These are phyloP conservation scores for Lasioglossum calceatum DNA, from an alignment of 2,888 invertebrate species.

Conservation along the genomic window DNA sequence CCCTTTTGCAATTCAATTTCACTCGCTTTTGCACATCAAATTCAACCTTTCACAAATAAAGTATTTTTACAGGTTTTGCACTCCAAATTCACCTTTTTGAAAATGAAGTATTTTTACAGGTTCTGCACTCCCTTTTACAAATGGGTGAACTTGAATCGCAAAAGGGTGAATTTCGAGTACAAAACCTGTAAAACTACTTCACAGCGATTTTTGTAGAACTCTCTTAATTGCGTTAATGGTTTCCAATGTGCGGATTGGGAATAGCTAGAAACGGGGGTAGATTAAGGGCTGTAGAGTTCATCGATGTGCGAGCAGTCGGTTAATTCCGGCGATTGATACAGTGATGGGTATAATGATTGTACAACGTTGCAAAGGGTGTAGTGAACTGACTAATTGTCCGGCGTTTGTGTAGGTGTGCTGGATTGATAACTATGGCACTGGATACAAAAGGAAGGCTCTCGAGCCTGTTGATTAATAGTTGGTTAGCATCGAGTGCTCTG, in stretches of 20 bases:
- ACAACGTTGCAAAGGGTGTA: neutral
- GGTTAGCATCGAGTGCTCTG: conserved; percentile 1
- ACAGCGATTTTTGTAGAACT: neutral
- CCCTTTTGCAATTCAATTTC: no score
- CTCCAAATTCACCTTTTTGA: neutral
- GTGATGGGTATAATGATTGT: neutral
- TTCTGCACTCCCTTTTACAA: neutral
- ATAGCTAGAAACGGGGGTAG: neutral
- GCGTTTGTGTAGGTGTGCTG: neutral
- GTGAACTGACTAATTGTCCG: neutral
- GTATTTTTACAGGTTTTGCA: neutral
- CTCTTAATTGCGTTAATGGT: neutral
- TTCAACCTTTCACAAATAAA: no score
- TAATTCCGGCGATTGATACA: neutral
- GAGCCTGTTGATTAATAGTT: neutral
- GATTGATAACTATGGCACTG: neutral
- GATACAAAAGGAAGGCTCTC: conserved; percentile 2
- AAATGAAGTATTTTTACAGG: no score
- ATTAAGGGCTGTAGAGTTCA: neutral
- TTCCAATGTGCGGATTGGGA: neutral
- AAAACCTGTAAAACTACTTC: no score
- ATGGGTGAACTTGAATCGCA: no score
- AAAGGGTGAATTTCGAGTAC: no score
- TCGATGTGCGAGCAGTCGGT: neutral
- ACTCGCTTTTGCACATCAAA: no score